These are phyloP conservation scores for Carterocephalus palaemon DNA, from an alignment of 2,888 invertebrate genomes.

Conservation along the genomic window DNA sequence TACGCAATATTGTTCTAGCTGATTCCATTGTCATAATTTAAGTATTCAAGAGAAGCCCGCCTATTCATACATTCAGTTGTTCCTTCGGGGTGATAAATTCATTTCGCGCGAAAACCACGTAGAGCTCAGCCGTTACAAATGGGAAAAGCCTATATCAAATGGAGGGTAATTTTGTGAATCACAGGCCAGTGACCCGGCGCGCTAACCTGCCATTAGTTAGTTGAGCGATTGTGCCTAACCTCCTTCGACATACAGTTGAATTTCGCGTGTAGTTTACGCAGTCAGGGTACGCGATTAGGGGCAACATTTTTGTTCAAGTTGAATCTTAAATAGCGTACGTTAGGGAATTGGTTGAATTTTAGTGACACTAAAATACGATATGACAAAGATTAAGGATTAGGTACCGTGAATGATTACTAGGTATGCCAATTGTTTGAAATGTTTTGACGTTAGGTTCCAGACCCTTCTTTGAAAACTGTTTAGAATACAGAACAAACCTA, in stretches of 20 bases:
- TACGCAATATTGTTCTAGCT: no score
- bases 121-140: slow-evolving; percentile 43
- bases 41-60: slow-evolving; percentile 7
- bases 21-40: slow-evolving; percentile 6
- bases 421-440: slow-evolving; percentile 4
- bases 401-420: not conserved
- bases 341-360: not conserved
- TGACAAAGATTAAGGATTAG: not conserved
- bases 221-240: slow-evolving; percentile 28
- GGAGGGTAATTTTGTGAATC: slow-evolving; percentile 59
- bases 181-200: slow-evolving; percentile 54
- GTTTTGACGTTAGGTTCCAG: not conserved
- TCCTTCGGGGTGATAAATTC: slow-evolving; percentile 26
- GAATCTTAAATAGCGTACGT: slow-evolving; percentile 7
- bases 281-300: not conserved
- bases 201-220: slow-evolving; percentile 42
- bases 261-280: slow-evolving; percentile 20
- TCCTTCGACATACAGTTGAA: slow-evolving; percentile 27
- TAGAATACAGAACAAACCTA: no score
- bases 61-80: slow-evolving; percentile 8
- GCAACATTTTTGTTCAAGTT: slow-evolving; percentile 1
- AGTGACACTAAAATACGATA: not conserved
- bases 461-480: no score
- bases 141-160: slow-evolving; percentile 49
- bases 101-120: slow-evolving; percentile 41